These are phyloP conservation scores for Vireo griseus DNA, from an alignment of 2,797 vertebrate species.

Conservation along the genomic window DNA sequence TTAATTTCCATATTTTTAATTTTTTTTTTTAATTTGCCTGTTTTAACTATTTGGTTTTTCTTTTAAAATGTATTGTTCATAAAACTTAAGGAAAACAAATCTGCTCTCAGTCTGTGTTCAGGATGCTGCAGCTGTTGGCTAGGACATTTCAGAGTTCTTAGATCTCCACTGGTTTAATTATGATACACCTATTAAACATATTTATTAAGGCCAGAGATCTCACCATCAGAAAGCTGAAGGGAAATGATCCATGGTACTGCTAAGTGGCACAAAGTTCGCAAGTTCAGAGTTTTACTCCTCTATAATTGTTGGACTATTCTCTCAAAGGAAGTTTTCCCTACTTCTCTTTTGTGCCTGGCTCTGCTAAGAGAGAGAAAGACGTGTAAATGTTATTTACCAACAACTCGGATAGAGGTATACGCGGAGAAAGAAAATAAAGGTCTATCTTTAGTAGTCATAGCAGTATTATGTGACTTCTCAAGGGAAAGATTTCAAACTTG, in stretches of 20 bases:
- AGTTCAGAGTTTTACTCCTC: background rate
- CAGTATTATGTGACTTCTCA: background rate
- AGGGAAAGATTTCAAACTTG: background rate
- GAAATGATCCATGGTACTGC: background rate
- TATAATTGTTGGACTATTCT: background rate
- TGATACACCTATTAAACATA: background rate
- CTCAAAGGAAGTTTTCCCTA: background rate
- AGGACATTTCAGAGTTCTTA: background rate
- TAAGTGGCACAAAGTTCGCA: background rate
- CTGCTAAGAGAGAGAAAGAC: background rate
- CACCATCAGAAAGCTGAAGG: background rate
- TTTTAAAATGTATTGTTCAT: background rate
- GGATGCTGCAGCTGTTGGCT: background rate
- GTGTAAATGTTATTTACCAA: background rate
- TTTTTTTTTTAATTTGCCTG: rapidly evolving
- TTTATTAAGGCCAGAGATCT: background rate
- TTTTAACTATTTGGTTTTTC: background rate
- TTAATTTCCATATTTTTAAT: rapidly evolving
- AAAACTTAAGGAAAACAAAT: background rate
- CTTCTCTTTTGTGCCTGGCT: background rate
- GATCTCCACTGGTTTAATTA: background rate
- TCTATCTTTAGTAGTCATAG: background rate
- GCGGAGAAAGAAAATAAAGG: background rate
- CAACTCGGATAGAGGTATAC: background rate
- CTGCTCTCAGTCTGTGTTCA: background rate